phyloP scores from a whole-genome alignment of 2,797 vertebrate genomes.

The Sebastolobus altivelis region DNA sequence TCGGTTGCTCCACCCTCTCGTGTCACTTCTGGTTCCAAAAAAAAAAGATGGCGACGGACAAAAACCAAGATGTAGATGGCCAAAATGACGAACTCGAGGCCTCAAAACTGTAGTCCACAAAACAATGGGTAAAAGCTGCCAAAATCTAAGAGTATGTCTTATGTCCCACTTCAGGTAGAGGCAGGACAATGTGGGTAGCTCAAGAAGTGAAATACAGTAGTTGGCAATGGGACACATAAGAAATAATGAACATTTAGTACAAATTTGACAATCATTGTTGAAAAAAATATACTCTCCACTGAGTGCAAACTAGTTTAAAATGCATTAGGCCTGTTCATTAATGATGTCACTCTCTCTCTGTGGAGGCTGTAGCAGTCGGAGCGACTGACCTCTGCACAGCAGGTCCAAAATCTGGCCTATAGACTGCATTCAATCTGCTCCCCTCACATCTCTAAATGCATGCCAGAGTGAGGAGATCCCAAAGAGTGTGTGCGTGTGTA shows the following conservation, averaged over 20 bases:
- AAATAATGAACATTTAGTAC: background rate
- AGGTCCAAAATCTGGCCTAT: conserved; percentile 14
- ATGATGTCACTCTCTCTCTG: background rate
- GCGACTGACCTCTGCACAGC: conserved; percentile 42
- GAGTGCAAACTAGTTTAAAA: conserved; percentile 7
- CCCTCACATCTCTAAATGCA: conserved; percentile 28
- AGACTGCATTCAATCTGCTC: conserved; percentile 32
- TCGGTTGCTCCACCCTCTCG: no score
- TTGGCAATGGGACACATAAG: background rate
- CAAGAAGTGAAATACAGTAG: background rate
- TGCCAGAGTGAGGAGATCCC: background rate
- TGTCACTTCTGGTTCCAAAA: no score
- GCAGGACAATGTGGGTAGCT: background rate
- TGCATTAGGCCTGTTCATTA: conserved; percentile 18
- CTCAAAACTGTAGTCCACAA: no score
- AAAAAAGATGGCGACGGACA: no score
- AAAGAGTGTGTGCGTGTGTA: background rate
- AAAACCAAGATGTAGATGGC: no score
- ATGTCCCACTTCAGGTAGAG: background rate
- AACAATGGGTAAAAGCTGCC: no score
- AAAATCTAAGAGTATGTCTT: background rate
- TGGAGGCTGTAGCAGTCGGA: conserved; percentile 7
- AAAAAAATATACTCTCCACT: background rate
- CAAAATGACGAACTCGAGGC: no score
- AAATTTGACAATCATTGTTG: background rate